Percentiles rank a stretch among this genome's conserved stretches.
Evolutionary conservation across 2,797 vertebrate genomes (phyloP).

Genomic region (Amblyraja radiata): DNA sequence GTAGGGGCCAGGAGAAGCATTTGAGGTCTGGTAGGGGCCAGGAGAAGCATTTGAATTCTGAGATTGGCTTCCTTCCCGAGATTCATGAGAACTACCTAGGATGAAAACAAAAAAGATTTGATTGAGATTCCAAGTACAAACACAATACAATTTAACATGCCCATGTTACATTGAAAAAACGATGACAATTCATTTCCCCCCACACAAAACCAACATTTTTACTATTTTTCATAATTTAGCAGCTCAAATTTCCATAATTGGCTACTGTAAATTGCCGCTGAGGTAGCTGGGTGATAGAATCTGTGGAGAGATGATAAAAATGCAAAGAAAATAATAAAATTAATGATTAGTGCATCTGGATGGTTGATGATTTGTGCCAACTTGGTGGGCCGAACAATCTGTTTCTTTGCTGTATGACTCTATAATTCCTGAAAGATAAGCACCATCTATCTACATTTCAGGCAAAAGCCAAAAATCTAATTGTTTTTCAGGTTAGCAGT

Average conservation of each 20-base stretch:
- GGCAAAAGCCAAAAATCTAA: not conserved
- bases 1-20: constrained; percentile 42
- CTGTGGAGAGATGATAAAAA: too few species aligned
- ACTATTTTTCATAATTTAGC: too few species aligned
- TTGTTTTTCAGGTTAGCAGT: not conserved
- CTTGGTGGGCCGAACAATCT: too few species aligned
- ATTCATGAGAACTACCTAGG: constrained; percentile 61
- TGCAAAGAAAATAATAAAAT: too few species aligned
- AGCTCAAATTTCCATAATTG: not conserved
- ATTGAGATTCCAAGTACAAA: constrained; percentile 35
- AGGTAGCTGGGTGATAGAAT: too few species aligned
- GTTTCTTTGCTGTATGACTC: too few species aligned
- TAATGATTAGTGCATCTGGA: too few species aligned
- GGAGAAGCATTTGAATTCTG: constrained; percentile 45
- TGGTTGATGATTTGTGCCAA: too few species aligned
- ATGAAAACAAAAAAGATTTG: not conserved
- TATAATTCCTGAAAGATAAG: not conserved
- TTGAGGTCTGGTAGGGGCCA: constrained; percentile 44
- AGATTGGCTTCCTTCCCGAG: constrained; percentile 50
- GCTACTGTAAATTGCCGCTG: too few species aligned
- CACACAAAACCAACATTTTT: not conserved
- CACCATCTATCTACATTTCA: not conserved
- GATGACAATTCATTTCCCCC: not conserved
- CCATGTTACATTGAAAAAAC: constrained; percentile 3
- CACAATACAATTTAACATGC: not conserved